A percentile compares a stretch with the other conserved stretches of the same genome.
phyloP scores from a whole-genome alignment of 1,140 invertebrate species.

The Diprion similis region DNA sequence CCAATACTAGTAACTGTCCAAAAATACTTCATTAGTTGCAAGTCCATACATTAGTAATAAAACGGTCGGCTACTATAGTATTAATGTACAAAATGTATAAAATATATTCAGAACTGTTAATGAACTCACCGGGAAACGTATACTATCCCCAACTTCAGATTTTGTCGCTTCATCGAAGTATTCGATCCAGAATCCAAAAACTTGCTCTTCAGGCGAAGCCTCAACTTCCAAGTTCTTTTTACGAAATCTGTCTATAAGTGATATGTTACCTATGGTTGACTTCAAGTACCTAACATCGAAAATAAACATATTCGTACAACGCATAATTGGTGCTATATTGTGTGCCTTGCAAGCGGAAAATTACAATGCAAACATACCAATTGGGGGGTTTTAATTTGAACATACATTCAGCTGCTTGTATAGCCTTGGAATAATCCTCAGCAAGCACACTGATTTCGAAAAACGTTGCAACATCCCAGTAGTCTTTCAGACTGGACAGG shows the following conservation, averaged over 20 bases:
- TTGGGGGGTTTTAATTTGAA: slow-evolving; percentile 98
- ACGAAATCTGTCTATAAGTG: slow-evolving; percentile 91
- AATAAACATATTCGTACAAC: slow-evolving; percentile 17
- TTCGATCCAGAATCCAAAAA: slow-evolving; percentile 98
- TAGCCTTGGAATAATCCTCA: slow-evolving; percentile 96
- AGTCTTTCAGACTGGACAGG: slow-evolving; percentile 90
- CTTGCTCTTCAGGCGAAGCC: slow-evolving; percentile 79
- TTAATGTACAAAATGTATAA: slow-evolving; percentile 34
- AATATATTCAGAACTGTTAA: not conserved
- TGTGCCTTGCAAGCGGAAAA: not conserved
- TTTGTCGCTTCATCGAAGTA: slow-evolving; percentile 96
- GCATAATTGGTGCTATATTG: slow-evolving; percentile 11
- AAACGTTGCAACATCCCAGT: slow-evolving; percentile 99
- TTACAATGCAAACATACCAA: slow-evolving; percentile 69
- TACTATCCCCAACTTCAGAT: slow-evolving; percentile 76
- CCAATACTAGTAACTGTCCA: slow-evolving; percentile 82
- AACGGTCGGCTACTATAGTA: slow-evolving; percentile 38
- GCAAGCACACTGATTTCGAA: slow-evolving; percentile 99
- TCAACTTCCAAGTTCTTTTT: slow-evolving; percentile 78
- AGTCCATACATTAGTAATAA: slow-evolving; percentile 38
- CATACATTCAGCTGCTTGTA: slow-evolving; percentile 98
- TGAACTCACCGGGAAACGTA: slow-evolving; percentile 87
- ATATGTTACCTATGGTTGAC: slow-evolving; percentile 97
- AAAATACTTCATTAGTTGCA: slow-evolving; percentile 30
- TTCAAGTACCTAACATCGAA: slow-evolving; percentile 81